phyloP scores from a whole-genome alignment of 2,113 vertebrate species.

The Anarhynchus alexandrinus region DNA sequence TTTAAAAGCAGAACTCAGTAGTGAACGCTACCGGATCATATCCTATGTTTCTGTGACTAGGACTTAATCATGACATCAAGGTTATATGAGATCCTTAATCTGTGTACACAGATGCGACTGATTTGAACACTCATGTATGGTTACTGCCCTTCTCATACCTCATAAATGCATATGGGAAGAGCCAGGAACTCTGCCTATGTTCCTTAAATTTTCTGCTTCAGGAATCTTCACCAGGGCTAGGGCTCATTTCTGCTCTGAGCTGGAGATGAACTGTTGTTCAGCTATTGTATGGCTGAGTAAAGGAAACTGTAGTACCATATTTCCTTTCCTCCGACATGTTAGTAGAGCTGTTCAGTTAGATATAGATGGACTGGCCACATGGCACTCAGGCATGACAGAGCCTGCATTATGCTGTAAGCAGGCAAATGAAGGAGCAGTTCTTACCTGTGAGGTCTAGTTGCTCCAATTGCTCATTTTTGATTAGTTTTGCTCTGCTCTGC shows the following conservation, averaged over 20 bases:
- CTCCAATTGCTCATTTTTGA: neutral
- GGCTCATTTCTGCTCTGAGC: neutral
- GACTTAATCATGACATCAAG: neutral
- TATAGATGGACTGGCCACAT: neutral
- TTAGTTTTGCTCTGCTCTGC: neutral
- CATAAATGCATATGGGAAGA: neutral
- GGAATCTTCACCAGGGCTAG: neutral
- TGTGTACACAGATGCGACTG: neutral
- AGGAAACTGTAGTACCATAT: neutral
- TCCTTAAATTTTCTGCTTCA: neutral
- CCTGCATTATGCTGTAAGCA: neutral
- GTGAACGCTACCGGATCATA: neutral
- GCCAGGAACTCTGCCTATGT: neutral
- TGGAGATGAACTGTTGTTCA: rapidly evolving
- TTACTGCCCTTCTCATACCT: neutral
- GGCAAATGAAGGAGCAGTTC: neutral
- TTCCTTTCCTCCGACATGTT: neutral
- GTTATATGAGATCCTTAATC: neutral
- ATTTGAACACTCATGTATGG: neutral
- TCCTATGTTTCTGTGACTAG: neutral
- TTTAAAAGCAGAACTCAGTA: neutral
- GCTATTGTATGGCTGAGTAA: neutral
- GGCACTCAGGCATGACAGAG: neutral
- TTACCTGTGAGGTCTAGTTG: neutral
- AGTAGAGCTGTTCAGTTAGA: neutral